Evolutionary conservation across 2,888 invertebrate species (phyloP), one percentile per base, ranked within the genome.

Genomic region (Atrina japonica): DNA sequence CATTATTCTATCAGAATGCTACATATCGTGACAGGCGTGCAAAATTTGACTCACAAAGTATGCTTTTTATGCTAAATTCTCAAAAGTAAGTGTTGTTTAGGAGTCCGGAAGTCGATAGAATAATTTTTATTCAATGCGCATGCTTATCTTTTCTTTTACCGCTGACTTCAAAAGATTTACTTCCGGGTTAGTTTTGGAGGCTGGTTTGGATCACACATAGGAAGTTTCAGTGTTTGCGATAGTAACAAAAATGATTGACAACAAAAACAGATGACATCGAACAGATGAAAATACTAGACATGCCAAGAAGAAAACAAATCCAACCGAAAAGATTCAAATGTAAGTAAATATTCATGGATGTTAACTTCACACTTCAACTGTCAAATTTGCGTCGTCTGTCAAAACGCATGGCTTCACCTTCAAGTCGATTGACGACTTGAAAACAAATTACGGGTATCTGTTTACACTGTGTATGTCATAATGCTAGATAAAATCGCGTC

Each of bases 261-360:
- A 58, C 71, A 45, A 45, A 59, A 66, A 66, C 56, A 56, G 66
- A 70, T 58, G 74, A 61, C 67, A 59, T 53, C 35, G 21, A 45
- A 56, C 58, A 27, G 55, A 60, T 64, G 52, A 65, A 50, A 65
- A 63, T 43, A 64, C 61, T 66, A 60, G 79, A 67, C 78, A 87
- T 88, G 87, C 83, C 86, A 80, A 86, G 87, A 81, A 81, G 87
- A 73, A 88, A 88, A 77, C 88, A 88, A 93, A 93, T 85, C 93
- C 95, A 81, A 96, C 97, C 88, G 40, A 86, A 86, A 72, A 81
- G 88, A 71, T 80, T 86, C 65, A 81, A 86, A 81, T 83, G 87
- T 87, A 83, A 85, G 87, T 86, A 78, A 50, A 66, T 43, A 40
- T 27, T 40, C 41, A 41, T 56, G 18, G 35, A 11, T n/a, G 35